Evolutionary conservation across 1,140 invertebrate species (phyloP).

Genomic region (Drosophila navojoa): DNA sequence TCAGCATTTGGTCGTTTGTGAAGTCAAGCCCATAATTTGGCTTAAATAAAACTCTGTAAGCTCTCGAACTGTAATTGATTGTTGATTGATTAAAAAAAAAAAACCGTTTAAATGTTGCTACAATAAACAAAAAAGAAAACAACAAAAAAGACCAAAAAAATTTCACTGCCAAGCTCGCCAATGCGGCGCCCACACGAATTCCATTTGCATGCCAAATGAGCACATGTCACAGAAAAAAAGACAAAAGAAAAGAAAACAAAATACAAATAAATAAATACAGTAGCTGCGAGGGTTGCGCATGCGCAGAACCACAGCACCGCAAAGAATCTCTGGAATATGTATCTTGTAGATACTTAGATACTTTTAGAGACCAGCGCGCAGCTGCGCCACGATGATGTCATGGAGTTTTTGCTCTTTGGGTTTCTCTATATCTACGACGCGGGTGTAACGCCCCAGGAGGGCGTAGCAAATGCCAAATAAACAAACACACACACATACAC

Average conservation of each 20-base stretch:
- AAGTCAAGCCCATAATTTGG: conserved; percentile 12
- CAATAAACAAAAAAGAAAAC: not conserved
- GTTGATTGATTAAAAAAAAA: conserved; percentile 26
- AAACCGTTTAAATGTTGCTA: conserved; percentile 27
- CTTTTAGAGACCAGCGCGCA: conserved; percentile 36
- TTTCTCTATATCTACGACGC: conserved; percentile 19
- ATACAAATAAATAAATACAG: conserved; percentile 45
- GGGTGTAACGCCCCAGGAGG: conserved; percentile 49
- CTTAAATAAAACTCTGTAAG: conserved; percentile 31
- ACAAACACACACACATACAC: conserved; percentile 16
- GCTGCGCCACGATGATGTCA: conserved; percentile 73
- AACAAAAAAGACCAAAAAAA: conserved; percentile 10
- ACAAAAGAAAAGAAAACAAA: not conserved
- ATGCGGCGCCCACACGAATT: conserved; percentile 47
- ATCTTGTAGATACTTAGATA: conserved; percentile 47
- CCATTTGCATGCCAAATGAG: conserved; percentile 55
- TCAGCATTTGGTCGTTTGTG: conserved; percentile 49
- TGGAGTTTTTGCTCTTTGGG: conserved; percentile 32
- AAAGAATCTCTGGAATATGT: conserved; percentile 26
- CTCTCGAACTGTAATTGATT: conserved; percentile 39
- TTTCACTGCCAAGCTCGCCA: conserved; percentile 45
- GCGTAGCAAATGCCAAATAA: conserved; percentile 51
- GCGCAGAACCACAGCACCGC: conserved; percentile 54
- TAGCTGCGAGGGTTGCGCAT: conserved; percentile 65
- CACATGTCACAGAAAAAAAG: conserved; percentile 34